Conservation (phyloP, 1,140 invertebrate species). For the Bactericera cockerelli region DNA sequence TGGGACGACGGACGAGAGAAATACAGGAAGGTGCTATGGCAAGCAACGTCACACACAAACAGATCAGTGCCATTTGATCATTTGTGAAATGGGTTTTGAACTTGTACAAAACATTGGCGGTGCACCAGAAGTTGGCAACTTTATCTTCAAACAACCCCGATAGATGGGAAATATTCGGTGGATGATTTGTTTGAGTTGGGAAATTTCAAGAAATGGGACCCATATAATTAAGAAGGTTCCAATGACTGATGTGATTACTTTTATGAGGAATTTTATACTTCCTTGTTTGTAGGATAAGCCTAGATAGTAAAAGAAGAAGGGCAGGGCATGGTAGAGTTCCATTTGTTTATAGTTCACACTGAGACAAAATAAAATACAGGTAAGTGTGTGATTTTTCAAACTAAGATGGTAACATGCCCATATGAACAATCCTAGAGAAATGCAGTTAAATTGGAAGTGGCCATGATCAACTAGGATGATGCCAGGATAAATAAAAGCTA, state of each 20-base stretch:
- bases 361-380: conserved; percentile 64
- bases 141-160: conserved; percentile 97
- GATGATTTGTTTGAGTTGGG: conserved; percentile 46
- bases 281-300: conserved; percentile 35
- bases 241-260: conserved; percentile 47
- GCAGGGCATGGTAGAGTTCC: conserved; percentile 93
- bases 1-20: conserved; percentile 55
- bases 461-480: conserved; percentile 93
- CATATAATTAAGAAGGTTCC: conserved; percentile 64
- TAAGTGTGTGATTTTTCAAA: conserved; percentile 41
- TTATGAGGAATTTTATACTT: conserved; percentile 30
- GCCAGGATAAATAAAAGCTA: conserved; percentile 70
- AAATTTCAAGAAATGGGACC: conserved; percentile 58
- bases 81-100: conserved; percentile 46
- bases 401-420: conserved; percentile 52
- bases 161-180: conserved; percentile 78
- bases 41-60: conserved; percentile 47
- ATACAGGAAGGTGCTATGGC: conserved; percentile 54
- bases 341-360: conserved; percentile 99
- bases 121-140: conserved; percentile 96
- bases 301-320: conserved; percentile 90
- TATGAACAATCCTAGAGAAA: conserved; percentile 77
- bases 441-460: conserved; percentile 98
- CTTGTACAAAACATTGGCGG: conserved; percentile 75
- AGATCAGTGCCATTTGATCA: conserved; percentile 54